Evolutionary conservation across 2,888 invertebrate genomes (phyloP), one percentile per base, ranked within the genome.

Genomic region (Philhelius pedissequus): DNA sequence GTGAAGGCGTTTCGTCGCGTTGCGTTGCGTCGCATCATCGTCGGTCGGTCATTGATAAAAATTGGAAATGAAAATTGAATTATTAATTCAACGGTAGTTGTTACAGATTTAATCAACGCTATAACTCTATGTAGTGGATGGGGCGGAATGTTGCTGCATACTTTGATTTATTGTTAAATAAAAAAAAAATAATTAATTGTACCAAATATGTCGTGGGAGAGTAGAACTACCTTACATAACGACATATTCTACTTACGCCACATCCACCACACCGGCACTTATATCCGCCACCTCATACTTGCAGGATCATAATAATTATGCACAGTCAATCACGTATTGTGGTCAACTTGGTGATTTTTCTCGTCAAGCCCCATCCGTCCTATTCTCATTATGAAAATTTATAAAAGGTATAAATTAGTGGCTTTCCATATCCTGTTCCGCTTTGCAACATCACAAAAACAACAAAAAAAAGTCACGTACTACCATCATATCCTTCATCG

Each of bases 251-350:
- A n/a, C 32, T 79, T 50, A 38, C 38, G 56, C 60, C 54, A 13
- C 9, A 30, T n/a, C n/a, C n/a, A 9, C 48, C n/a, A 20, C 15
- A 60, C 9, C 3, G 6, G 30, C 18, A 32, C 9, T n/a, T n/a
- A n/a, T n/a, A 22, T 11, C 15, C 18, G 9, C 27, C 13, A 13
- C 13, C 15, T 45, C 25, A 18, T 25, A 8, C 27, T 52, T 11
- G 1, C 58, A 58, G 64, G 43, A 76, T 75, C 75, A 76, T 71
- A 32, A 68, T 68, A 68, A 82, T 82, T 77, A 82, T 77, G 52
- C 71, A 38, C 66, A 60, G 66, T 77, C 76, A 82, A 77, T 82
- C 81, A 82, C 81, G 81, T 82, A 71, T 68, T 77, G 77, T 64
- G 77, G 77, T 76, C 75, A 71, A 60, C 62, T 75, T 75, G 38